Percentiles rank a stretch among this genome's conserved stretches.
Evolutionary conservation across 2,888 invertebrate genomes (phyloP).

Genomic region (Ophioninae sp.): DNA sequence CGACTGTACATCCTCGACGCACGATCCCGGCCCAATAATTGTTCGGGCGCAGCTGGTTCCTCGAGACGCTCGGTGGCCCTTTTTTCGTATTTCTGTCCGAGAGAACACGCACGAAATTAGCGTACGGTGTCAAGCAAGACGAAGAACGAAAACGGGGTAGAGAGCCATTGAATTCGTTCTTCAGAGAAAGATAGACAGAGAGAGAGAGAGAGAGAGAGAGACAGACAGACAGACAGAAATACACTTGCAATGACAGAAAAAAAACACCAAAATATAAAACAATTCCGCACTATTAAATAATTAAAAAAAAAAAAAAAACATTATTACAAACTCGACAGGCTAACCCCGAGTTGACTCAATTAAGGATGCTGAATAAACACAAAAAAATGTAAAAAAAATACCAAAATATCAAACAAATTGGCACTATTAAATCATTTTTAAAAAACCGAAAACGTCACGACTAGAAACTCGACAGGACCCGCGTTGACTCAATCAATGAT

Average conservation of each 20-base stretch:
- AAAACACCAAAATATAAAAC: not conserved
- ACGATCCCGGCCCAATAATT: conserved; percentile 52
- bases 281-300: not conserved
- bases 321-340: not conserved
- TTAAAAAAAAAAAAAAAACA: not conserved
- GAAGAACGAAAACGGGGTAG: conserved; percentile 5
- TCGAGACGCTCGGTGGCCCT: conserved; percentile 60
- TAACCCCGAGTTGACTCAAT: not conserved
- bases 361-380: not conserved
- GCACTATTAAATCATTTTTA: too few species aligned
- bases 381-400: too few species aligned
- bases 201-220: conserved; percentile 3
- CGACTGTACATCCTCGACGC: conserved; percentile 32
- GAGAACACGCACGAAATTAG: conserved; percentile 46
- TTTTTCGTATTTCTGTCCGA: conserved; percentile 43
- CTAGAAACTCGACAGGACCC: too few species aligned
- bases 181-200: conserved; percentile 1
- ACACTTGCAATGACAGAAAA: not conserved
- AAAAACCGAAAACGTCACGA: too few species aligned
- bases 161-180: too few species aligned
- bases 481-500: too few species aligned
- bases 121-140: conserved; percentile 25
- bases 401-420: too few species aligned
- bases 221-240: conserved; percentile 19
- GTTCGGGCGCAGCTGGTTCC: conserved; percentile 59